These are phyloP conservation scores for Microplitis demolitor DNA, from an alignment of 1,140 invertebrate genomes.

Conservation along the genomic window DNA sequence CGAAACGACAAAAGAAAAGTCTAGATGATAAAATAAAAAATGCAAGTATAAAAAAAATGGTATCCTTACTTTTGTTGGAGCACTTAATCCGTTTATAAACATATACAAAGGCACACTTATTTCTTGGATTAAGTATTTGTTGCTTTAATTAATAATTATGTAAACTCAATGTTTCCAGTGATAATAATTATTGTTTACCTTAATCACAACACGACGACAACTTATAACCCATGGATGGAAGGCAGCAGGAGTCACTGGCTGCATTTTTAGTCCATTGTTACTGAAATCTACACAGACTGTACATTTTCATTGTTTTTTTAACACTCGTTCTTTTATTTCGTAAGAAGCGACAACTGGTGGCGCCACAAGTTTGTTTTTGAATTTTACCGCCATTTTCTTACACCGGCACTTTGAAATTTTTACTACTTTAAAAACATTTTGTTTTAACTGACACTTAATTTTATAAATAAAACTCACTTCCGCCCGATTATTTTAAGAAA, in stretches of 20 bases:
- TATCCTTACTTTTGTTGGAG: constrained; percentile 14
- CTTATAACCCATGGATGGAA: constrained; percentile 28
- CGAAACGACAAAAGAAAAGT: background rate
- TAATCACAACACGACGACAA: constrained; percentile 24
- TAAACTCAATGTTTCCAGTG: constrained; percentile 1
- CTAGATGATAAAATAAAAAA: background rate
- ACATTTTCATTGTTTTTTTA: no score
- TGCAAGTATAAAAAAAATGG: background rate
- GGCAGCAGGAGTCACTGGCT: constrained; percentile 25
- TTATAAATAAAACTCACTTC: no score
- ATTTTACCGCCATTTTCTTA: no score
- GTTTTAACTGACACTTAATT: no score
- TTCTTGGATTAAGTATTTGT: constrained; percentile 14
- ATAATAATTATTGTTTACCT: constrained; percentile 25
- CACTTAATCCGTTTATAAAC: background rate
- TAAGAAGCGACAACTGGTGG: no score
- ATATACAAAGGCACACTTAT: constrained; percentile 25
- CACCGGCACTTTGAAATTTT: no score
- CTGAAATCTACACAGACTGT: no score
- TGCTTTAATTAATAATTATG: background rate
- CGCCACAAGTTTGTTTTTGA: no score
- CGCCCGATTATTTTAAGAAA: no score
- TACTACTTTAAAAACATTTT: no score
- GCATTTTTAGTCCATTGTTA: no score
- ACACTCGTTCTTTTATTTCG: no score